Conservation (phyloP, 2,113 vertebrate species). For the Hipposideros armiger region DNA sequence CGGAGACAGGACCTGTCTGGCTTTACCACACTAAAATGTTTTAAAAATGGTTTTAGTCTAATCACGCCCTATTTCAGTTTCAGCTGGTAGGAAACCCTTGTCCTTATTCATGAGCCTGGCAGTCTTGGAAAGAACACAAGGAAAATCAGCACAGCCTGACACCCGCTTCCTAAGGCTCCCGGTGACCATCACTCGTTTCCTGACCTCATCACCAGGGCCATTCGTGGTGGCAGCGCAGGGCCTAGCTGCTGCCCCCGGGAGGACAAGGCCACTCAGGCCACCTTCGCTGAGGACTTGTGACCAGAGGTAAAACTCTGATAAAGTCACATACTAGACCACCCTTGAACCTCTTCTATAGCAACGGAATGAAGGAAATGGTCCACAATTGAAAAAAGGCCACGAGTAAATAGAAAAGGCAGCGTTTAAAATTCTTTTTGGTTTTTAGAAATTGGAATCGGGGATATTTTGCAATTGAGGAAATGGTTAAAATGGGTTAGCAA, state of each 20-base stretch:
- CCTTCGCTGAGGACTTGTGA: neutral
- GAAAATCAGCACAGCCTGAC: neutral
- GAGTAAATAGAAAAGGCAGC: neutral
- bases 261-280: neutral
- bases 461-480: neutral
- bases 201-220: neutral
- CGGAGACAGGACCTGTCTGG: neutral
- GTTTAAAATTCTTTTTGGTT: neutral
- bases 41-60: neutral
- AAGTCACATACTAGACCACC: neutral
- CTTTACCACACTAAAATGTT: neutral
- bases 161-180: neutral
- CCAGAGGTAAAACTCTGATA: neutral
- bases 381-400: neutral
- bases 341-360: neutral
- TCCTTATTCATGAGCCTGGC: neutral
- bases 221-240: neutral
- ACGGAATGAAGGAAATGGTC: neutral
- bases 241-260: neutral
- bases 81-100: slow-evolving; percentile 38
- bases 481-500: neutral
- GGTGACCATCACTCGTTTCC: neutral
- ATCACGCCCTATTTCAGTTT: neutral
- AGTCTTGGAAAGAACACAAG: neutral
- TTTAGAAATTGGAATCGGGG: neutral